Conservation (phyloP, 2,113 vertebrate genomes). For the Lagopus leucura region DNA sequence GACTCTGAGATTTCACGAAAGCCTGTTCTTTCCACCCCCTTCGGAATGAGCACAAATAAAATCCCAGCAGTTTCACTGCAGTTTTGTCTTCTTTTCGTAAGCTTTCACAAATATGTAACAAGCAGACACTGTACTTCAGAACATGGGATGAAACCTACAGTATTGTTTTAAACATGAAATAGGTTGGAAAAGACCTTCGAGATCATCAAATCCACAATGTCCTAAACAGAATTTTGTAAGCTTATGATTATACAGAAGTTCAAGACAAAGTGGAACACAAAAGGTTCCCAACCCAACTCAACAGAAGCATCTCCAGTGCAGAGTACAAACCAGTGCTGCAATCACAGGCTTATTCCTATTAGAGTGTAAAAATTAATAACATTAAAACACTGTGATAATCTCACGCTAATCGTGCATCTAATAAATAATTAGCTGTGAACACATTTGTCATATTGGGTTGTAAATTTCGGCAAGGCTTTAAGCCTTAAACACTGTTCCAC, state of each 20-base stretch:
- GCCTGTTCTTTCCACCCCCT: not conserved
- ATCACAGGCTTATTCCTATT: constrained; percentile 57
- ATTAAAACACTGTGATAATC: constrained; percentile 91
- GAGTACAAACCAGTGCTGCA: not conserved
- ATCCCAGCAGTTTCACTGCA: not conserved
- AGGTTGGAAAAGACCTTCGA: not conserved
- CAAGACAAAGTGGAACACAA: not conserved
- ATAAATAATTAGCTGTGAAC: constrained; percentile 96
- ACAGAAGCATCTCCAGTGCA: not conserved
- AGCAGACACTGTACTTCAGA: not conserved
- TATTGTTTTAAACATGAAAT: not conserved
- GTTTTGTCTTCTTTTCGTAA: not conserved
- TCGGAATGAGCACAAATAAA: not conserved
- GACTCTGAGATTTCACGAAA: not conserved
- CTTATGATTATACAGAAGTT: not conserved
- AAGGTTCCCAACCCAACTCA: not conserved
- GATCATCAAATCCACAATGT: not conserved
- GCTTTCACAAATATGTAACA: not conserved
- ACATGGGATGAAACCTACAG: fast-evolving
- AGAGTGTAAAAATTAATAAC: constrained; percentile 83
- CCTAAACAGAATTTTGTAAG: not conserved
- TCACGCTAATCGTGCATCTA: constrained; percentile 91
- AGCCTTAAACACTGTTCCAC: constrained; percentile 64
- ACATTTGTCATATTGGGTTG: constrained; percentile 94
- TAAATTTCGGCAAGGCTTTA: constrained; percentile 85